Percentiles rank a stretch among this genome's conserved stretches.
Evolutionary conservation across 2,888 invertebrate species (phyloP).

Genomic region (Druceiella hillmani): DNA sequence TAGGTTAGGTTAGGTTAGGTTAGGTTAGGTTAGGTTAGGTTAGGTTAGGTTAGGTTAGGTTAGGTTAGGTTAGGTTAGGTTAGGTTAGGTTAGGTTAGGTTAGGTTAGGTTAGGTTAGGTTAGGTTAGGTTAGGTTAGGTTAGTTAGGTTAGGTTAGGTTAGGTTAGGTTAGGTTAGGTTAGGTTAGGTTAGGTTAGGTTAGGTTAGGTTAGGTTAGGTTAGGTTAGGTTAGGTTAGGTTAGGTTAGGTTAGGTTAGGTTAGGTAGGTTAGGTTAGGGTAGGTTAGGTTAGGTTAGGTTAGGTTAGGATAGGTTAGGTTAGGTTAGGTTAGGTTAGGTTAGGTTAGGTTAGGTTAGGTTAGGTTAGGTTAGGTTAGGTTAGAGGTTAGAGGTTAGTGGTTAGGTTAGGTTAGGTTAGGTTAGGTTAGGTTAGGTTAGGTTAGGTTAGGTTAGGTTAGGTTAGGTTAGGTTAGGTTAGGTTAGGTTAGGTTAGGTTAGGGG

Average conservation of each 20-base stretch:
- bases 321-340: slow-evolving; percentile 25
- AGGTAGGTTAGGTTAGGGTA: slow-evolving; percentile 9
- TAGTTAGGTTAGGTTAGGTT: slow-evolving; percentile 8
- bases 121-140: slow-evolving; percentile 8
- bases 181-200: slow-evolving; percentile 8
- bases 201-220: slow-evolving; percentile 8
- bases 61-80: slow-evolving; percentile 9
- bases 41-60: slow-evolving; percentile 8
- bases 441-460: slow-evolving; percentile 26
- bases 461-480: slow-evolving; percentile 20
- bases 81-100: slow-evolving; percentile 15
- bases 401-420: slow-evolving; percentile 23
- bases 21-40: slow-evolving; percentile 22
- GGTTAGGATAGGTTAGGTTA: slow-evolving; percentile 25
- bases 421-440: slow-evolving; percentile 25
- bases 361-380: slow-evolving; percentile 25
- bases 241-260: slow-evolving; percentile 8
- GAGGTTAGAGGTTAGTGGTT: too few species aligned
- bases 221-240: slow-evolving; percentile 8
- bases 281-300: slow-evolving; percentile 17
- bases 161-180: slow-evolving; percentile 8
- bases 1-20: slow-evolving; percentile 23
- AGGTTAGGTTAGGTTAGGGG: slow-evolving; percentile 22
- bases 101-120: slow-evolving; percentile 13
- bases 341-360: slow-evolving; percentile 25